Evolutionary conservation across 2,797 vertebrate species (phyloP), one percentile per base, ranked within the genome.

Genomic region (Amblyopsis hoosieri): DNA sequence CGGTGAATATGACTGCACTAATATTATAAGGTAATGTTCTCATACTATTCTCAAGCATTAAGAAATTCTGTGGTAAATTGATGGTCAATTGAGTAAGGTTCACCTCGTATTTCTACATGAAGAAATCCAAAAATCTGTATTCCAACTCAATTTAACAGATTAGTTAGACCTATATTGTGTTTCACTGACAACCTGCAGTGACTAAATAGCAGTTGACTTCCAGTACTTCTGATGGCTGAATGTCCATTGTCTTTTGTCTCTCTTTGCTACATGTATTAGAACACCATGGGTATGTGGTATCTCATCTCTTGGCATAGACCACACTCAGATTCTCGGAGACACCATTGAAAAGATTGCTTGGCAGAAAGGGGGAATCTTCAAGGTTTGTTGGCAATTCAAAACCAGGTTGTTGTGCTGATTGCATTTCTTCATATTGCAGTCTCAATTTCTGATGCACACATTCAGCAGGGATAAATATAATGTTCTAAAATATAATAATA

Each of bases 361-460:
- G 97, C 97, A 99, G 75, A 99, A 99, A 82, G 97, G 93, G 3
- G 97, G 97, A 54, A 99, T 99, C 85, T 99, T 99, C 81, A 99
- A 99, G 95, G 97, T 98, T 80, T 33, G 66, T 63, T 55, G 13
- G 57, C 13, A 31, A 12, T 4, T 12, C 31, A 10, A 59, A 1
- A 23, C 19, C 19, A 53, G 15, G 19, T 10, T 54, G 33, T 37
- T 37, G 33, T 6, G 33, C 33, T 37, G 7, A 5, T 37, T 5
- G 33, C 33, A 37, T 37, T 8, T 37, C 5, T 37, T 37, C 8
- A 37, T 37, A 6, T 8, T 37, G 33, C 8, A 37, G 33, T 37
- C 33, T 37, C 5, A 37, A 37, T 37, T 5, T 37, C 8, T 37
- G 33, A 6, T 37, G 33, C 33, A 37, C 33, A 37, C 5, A 8